These are phyloP conservation scores for Leistus spinibarbis DNA, from an alignment of 2,888 invertebrate species.

Conservation along the genomic window DNA sequence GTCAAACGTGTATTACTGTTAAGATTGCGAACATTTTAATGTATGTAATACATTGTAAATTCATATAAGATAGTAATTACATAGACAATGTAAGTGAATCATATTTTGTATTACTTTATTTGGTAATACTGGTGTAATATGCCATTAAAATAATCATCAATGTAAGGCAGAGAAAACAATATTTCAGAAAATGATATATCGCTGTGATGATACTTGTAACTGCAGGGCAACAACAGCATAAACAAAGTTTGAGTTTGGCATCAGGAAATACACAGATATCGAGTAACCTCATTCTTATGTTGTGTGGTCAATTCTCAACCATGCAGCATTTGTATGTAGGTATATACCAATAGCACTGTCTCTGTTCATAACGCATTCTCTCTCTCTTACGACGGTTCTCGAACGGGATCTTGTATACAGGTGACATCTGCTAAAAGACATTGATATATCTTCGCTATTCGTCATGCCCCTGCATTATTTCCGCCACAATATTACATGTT, in stretches of 20 bases:
- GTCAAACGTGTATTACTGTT: too few species aligned
- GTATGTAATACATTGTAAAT: too few species aligned
- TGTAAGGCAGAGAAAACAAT: too few species aligned
- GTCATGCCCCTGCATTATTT: neutral
- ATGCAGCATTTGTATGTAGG: neutral
- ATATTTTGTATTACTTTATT: too few species aligned
- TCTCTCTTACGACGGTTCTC: neutral
- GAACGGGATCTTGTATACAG: neutral
- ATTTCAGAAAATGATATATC: neutral
- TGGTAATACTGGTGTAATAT: too few species aligned
- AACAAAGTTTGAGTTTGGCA: neutral
- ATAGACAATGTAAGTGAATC: too few species aligned
- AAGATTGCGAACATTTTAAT: too few species aligned
- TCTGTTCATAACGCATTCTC: neutral
- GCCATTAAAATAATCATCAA: too few species aligned
- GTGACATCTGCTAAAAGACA: neutral
- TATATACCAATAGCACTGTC: neutral
- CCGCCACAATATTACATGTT: neutral
- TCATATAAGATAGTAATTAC: too few species aligned
- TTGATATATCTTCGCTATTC: neutral
- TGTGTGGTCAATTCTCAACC: neutral
- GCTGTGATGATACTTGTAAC: neutral
- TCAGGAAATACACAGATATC: constrained; percentile 7
- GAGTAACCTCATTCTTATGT: neutral
- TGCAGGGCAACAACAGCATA: neutral